Conservation (phyloP, 2,888 invertebrate species). For the Hyalella azteca region DNA sequence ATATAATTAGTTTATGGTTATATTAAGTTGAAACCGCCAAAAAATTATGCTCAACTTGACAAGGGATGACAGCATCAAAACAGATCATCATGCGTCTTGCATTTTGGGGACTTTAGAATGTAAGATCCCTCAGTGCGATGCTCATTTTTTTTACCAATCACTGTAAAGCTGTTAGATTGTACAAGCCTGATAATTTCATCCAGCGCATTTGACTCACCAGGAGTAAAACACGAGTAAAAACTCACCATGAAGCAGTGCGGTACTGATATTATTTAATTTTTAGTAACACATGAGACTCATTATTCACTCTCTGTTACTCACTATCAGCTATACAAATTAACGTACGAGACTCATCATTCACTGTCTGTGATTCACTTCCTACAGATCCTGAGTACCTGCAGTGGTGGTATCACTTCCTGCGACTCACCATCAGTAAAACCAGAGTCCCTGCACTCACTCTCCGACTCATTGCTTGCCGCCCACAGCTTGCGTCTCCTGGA, state of each 20-base stretch:
- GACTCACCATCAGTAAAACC: slow-evolving; percentile 57
- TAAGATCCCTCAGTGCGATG: too few species aligned
- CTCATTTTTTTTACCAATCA: too few species aligned
- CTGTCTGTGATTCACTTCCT: slow-evolving; percentile 41
- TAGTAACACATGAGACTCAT: slow-evolving; percentile 53
- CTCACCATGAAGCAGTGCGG: too few species aligned
- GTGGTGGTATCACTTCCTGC: slow-evolving; percentile 23
- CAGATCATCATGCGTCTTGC: too few species aligned
- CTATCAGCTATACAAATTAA: not conserved
- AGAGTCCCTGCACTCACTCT: slow-evolving; percentile 58
- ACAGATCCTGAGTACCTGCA: slow-evolving; percentile 55
- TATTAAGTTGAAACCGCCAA: too few species aligned
- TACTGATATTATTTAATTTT: slow-evolving; percentile 44
- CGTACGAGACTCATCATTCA: slow-evolving; percentile 38
- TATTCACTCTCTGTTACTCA: slow-evolving; percentile 24
- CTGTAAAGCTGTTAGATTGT: too few species aligned
- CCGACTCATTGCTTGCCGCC: slow-evolving; percentile 47
- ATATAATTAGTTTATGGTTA: too few species aligned
- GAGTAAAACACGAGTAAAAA: not conserved
- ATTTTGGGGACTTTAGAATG: too few species aligned
- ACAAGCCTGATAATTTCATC: not conserved
- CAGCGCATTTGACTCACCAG: not conserved
- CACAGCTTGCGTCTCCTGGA: slow-evolving; percentile 41
- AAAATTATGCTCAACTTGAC: too few species aligned
- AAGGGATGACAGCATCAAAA: too few species aligned